phyloP scores from a whole-genome alignment of 2,888 invertebrate genomes.

The Drosophila kuntzei region DNA sequence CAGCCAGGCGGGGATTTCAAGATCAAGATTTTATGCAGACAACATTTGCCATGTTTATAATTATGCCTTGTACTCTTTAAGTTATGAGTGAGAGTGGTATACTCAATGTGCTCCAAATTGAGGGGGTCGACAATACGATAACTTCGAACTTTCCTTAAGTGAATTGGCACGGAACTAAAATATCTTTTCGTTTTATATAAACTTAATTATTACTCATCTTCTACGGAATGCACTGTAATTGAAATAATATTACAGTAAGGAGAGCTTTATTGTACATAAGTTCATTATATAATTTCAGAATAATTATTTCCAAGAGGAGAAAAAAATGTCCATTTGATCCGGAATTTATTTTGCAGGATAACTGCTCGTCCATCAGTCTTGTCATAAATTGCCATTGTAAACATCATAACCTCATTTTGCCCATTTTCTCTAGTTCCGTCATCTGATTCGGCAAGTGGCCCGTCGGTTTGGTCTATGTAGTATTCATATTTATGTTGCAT shows the following conservation, averaged over 20 bases:
- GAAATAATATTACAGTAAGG: too few species aligned
- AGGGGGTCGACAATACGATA: too few species aligned
- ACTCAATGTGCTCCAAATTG: too few species aligned
- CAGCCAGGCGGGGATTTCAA: slow-evolving; percentile 56
- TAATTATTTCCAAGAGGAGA: too few species aligned
- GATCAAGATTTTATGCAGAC: slow-evolving; percentile 60
- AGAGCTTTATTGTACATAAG: too few species aligned
- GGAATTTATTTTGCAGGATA: slow-evolving; percentile 14
- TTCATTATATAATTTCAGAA: too few species aligned
- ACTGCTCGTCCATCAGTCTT: slow-evolving; percentile 4
- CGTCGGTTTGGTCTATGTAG: slow-evolving; percentile 25
- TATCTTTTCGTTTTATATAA: too few species aligned
- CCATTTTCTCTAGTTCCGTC: slow-evolving; percentile 38
- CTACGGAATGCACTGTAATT: too few species aligned
- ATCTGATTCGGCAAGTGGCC: slow-evolving; percentile 36
- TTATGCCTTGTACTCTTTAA: slow-evolving; percentile 16
- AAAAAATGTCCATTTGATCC: too few species aligned
- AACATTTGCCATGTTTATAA: slow-evolving; percentile 47
- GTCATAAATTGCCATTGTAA: neutral
- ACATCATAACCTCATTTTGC: slow-evolving; percentile 56
- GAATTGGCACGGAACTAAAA: too few species aligned
- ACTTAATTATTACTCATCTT: too few species aligned
- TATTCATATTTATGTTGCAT: slow-evolving; percentile 82
- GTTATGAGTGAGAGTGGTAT: neutral
- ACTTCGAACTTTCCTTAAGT: too few species aligned